Evolutionary conservation across 2,797 vertebrate genomes (phyloP), one percentile per base, ranked within the genome.

Genomic region (Liparis tanakae): DNA sequence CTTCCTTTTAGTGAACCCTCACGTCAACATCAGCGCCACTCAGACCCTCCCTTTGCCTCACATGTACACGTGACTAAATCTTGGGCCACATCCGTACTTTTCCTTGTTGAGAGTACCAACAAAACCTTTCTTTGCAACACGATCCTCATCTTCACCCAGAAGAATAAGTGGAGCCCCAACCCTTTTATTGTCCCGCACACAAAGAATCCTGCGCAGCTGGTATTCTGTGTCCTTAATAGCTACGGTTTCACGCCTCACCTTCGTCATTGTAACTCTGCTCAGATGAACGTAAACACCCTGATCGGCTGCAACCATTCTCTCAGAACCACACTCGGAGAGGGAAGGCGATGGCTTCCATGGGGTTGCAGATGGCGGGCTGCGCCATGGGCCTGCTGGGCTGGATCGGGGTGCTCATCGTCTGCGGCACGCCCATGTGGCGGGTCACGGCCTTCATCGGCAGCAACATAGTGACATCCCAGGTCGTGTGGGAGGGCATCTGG

Each of bases 401-500:
- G 92, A 63, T 94, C 0, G 88, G 92, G 43, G 90, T 87, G 62
- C 76, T 94, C 37, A 9, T 93, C 0, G 73, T 69, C 2, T 94
- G 93, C 6, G 88, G 66, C 0, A 30, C 83, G 0, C 93, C 93
- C 56, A 92, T 89, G 91, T 94, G 95, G 93, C 84, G 82, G 46
- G 94, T 95, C 58, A 85, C 88, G 0, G 93, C 90, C 0, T 95
- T 94, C 76, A 86, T 94, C 3, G 92, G 93, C 14, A 87, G 20
- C 85, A 94, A 90, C 85, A 93, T 91, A 10, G 91, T 95, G 59
- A 94, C 93, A 2, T 90, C 93, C 0, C 93, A 95, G 87, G 59
- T 51, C 62, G 81, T 92, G 1, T 94, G 93, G 93, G 94, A 95
- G 79, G 94, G 93, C 20, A 79, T 94, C 78, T 95, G 94, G 94